Evolutionary conservation across 2,113 vertebrate genomes (phyloP), one percentile per base, ranked within the genome.

Genomic region (Boulengeromyrus knoepffleri): DNA sequence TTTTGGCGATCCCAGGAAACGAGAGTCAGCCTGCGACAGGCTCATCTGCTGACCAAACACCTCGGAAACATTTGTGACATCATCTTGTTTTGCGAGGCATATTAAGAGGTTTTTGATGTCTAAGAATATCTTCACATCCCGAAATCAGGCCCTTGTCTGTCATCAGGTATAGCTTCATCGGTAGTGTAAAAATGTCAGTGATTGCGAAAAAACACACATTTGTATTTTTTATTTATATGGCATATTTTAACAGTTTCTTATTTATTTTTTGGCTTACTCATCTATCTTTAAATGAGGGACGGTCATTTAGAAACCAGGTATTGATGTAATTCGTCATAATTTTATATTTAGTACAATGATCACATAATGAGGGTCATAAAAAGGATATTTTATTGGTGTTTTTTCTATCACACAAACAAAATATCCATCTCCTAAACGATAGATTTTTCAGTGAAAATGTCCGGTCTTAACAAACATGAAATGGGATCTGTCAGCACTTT

Each of bases 381-480:
- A 86, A 49, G n/a, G 10, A 86, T 27, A 31, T 49, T 86, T 80
- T 86, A 86, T 86, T 50, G 74, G 31, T 42, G 62, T 70, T 80
- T 15, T 86, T 85, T 86, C 46, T 12, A 13, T 86, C 9, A 86
- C 46, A 27, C n/a, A 50, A 47, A 86, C 45, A 47, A 86, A 50
- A n/a, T 86, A 47, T n/a, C 84, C 24, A 49, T 27, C 24, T 86
- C 12, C 45, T 47, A 31, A 42, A 80, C 2, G 39, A 80, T 80
- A 80, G 74, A 80, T 80, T 80, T 80, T 80, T 80, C 74, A 86
- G 45, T 85, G 24, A 49, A 49, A 85, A 45, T 47, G 83, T 85
- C 83, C 45, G 7, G 39, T n/a, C 19, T n/a, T n/a, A 45, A 85
- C 83, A 49, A 46, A 86, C 84, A n/a, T 50, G 24, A 49, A 50